Percentiles rank a stretch among this genome's conserved stretches.
Conservation (phyloP, 2,888 invertebrate species). For the Rhamnusium bicolor region DNA sequence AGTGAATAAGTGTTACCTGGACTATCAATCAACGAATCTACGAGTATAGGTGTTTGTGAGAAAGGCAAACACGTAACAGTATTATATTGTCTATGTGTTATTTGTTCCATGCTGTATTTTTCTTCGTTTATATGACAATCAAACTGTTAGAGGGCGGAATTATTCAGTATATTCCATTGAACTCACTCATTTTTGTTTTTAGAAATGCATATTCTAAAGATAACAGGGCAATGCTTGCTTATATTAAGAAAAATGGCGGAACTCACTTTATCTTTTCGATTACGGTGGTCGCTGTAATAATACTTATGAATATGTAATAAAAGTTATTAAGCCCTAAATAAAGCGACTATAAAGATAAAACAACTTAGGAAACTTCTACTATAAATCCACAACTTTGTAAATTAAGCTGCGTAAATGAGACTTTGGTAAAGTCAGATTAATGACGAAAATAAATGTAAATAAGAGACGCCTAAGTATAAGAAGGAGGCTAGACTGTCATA, state of each 20-base stretch:
- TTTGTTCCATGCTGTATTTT: too few species aligned
- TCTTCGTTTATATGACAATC: too few species aligned
- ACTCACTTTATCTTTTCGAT: slow-evolving; percentile 58
- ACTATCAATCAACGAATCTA: too few species aligned
- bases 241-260: slow-evolving; percentile 21
- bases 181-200: not conserved
- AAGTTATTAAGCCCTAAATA: slow-evolving; percentile 68
- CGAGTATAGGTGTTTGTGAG: too few species aligned
- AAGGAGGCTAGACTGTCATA: slow-evolving; percentile 49
- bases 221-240: not conserved
- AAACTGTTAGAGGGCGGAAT: too few species aligned
- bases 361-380: slow-evolving; percentile 69
- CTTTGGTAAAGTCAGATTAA: slow-evolving; percentile 71
- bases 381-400: slow-evolving; percentile 71
- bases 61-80: too few species aligned
- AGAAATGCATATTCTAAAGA: not conserved
- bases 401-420: slow-evolving; percentile 71
- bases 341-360: slow-evolving; percentile 70
- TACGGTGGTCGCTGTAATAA: slow-evolving; percentile 52
- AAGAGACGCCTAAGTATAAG: slow-evolving; percentile 63
- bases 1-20: too few species aligned
- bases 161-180: not conserved
- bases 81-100: too few species aligned
- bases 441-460: slow-evolving; percentile 70
- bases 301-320: slow-evolving; percentile 69